A percentile compares a stretch with the other conserved stretches of the same genome.
These are phyloP conservation scores for Catostylus mosaicus DNA, from an alignment of 30 jellyfish, hydroid and myxozoan species.

Conservation along the genomic window DNA sequence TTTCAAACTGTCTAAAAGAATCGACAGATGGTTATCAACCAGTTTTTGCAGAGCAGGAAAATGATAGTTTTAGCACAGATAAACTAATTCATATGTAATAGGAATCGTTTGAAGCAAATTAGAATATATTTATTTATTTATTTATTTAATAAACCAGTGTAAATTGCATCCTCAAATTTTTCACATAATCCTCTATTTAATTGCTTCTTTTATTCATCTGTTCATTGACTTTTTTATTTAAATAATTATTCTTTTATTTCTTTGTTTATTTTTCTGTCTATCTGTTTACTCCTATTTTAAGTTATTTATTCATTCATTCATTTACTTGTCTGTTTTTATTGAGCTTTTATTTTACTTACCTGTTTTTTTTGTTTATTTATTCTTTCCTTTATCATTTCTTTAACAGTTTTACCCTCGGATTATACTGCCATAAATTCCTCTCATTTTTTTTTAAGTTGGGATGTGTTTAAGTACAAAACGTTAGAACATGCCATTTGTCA, in stretches of 20 bases:
- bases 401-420: too few species aligned
- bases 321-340: background rate
- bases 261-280: background rate
- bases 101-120: slow-evolving; percentile 3
- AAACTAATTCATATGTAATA: slow-evolving; percentile 28
- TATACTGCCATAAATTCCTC: too few species aligned
- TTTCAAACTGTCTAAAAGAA: slow-evolving; percentile 38
- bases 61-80: slow-evolving; percentile 14
- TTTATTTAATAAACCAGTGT: background rate
- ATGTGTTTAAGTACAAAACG: too few species aligned
- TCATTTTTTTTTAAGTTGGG: too few species aligned
- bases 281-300: background rate
- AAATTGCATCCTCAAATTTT: background rate
- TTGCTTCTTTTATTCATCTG: background rate
- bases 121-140: slow-evolving; percentile 17
- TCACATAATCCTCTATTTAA: background rate
- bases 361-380: too few species aligned
- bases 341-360: too few species aligned
- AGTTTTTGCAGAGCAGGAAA: slow-evolving; percentile 44
- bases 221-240: background rate
- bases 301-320: background rate
- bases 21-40: slow-evolving; percentile 14
- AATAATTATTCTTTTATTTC: background rate
- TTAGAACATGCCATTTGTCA: too few species aligned
- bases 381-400: too few species aligned